Evolutionary conservation across 2,888 invertebrate species (phyloP), one percentile per base, ranked within the genome.

Genomic region (Mechanitis mazaeus): DNA sequence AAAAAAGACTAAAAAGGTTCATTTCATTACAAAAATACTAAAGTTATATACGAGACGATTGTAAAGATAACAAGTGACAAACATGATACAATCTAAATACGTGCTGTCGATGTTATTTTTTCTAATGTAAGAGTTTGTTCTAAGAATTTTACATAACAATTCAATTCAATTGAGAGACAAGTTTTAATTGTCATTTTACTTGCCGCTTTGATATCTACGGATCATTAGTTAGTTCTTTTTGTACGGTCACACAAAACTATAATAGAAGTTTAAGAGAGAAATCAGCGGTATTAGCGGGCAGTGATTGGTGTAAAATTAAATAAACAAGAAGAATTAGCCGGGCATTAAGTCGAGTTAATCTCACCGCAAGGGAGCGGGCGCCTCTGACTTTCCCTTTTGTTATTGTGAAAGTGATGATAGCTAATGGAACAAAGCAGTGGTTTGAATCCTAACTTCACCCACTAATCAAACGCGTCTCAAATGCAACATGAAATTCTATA

Each of bases 371-470:
- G 89, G 88, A 87, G 76, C 83, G 83, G 77, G 80, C 84, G 81
- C 83, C 82, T 82, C 74, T 67, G 69, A 85, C 88, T 89, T 90
- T 89, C 89, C 85, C 86, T 87, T 89, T 88, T 86, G 83, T 83
- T 84, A 79, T 84, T 79, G 89, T 85, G 89, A 89, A 90, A 90
- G 89, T 85, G 88, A 87, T 86, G 86, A 88, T 85, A 81, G 80
- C 78, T 77, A 79, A 74, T 82, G 79, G 80, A 83, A 87, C 82
- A 80, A 80, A 81, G 80, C 78, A 77, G 79, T 77, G 74, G 76
- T 78, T 79, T 78, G 79, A 81, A 84, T 83, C 80, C 69, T 76
- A 74, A 81, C 79, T 78, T 77, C 75, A 78, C 75, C 78, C 55
- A 58, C 59, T 64, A 62, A 65, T 66, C 61, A 60, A 64, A 67